Conservation (phyloP, 2,888 invertebrate species). For the Argyresthia goedartella region DNA sequence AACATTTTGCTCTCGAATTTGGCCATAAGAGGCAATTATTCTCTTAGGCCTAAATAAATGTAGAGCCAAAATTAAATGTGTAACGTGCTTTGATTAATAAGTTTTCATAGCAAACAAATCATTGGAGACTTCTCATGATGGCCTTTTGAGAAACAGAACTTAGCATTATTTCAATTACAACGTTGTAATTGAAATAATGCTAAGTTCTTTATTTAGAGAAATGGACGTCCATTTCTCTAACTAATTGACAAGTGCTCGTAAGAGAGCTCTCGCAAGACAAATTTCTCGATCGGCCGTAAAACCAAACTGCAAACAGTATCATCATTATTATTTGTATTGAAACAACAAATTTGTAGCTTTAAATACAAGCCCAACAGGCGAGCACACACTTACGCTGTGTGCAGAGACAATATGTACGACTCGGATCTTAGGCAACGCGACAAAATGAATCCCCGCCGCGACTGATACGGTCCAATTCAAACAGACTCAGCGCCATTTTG, state of each 20-base stretch:
- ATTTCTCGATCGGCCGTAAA: constrained; percentile 64
- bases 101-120: too few relatives aligned
- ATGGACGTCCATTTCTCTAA: constrained; percentile 33
- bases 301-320: constrained; percentile 67
- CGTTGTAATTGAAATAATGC: too few relatives aligned
- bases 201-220: too few relatives aligned
- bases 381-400: constrained; percentile 64
- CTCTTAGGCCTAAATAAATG: too few relatives aligned
- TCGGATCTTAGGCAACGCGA: constrained; percentile 68
- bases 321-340: constrained; percentile 65
- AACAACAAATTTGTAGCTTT: constrained; percentile 71
- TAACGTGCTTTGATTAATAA: too few relatives aligned
- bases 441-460: constrained; percentile 70
- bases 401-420: constrained; percentile 66
- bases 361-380: constrained; percentile 64
- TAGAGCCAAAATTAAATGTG: too few relatives aligned
- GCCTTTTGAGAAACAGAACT: too few relatives aligned
- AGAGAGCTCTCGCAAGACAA: constrained; percentile 43
- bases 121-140: not conserved
- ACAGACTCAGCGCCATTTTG: constrained; percentile 69
- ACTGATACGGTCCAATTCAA: constrained; percentile 71
- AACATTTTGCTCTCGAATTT: too few relatives aligned
- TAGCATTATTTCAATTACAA: too few relatives aligned
- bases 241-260: constrained; percentile 55
- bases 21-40: too few relatives aligned